A percentile compares a stretch with the other conserved stretches of the same genome.
Evolutionary conservation across 1,140 invertebrate genomes (phyloP).

Genomic region (Lordiphosa clarofinis): DNA sequence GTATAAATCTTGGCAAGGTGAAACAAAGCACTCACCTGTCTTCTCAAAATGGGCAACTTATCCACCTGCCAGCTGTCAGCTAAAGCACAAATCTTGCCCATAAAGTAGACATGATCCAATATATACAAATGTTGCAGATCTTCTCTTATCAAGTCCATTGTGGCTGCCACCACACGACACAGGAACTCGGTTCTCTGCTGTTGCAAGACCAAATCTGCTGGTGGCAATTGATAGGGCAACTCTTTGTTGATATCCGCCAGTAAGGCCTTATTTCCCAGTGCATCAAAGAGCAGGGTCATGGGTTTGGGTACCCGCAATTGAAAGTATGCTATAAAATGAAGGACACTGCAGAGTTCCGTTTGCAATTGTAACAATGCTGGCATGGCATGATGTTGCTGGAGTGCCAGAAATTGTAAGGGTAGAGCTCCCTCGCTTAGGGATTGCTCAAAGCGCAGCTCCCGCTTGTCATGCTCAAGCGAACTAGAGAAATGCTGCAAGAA

Average conservation of each 20-base stretch:
- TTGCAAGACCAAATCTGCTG: conserved; percentile 80
- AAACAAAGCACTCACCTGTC: conserved; percentile 84
- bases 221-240: conserved; percentile 77
- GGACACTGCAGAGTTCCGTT: conserved; percentile 86
- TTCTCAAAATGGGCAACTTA: conserved; percentile 79
- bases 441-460: conserved; percentile 84
- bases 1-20: neutral
- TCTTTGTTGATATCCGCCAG: conserved; percentile 81
- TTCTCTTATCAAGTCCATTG: conserved; percentile 83
- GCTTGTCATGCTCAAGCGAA: conserved; percentile 80
- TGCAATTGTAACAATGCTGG: conserved; percentile 89
- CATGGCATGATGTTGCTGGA: conserved; percentile 87
- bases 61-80: conserved; percentile 90
- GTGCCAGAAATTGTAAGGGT: conserved; percentile 87
- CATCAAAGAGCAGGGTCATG: conserved; percentile 88
- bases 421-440: conserved; percentile 85
- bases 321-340: conserved; percentile 90
- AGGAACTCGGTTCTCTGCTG: conserved; percentile 83
- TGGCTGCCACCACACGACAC: conserved; percentile 83
- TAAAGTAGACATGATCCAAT: conserved; percentile 84
- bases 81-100: conserved; percentile 85
- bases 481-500: conserved; percentile 87
- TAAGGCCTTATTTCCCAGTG: conserved; percentile 81
- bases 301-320: conserved; percentile 87
- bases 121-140: conserved; percentile 82